Percentiles rank a stretch among this genome's conserved stretches.
phyloP scores from a whole-genome alignment of 2,888 invertebrate genomes.

The Polymixis lichenea region DNA sequence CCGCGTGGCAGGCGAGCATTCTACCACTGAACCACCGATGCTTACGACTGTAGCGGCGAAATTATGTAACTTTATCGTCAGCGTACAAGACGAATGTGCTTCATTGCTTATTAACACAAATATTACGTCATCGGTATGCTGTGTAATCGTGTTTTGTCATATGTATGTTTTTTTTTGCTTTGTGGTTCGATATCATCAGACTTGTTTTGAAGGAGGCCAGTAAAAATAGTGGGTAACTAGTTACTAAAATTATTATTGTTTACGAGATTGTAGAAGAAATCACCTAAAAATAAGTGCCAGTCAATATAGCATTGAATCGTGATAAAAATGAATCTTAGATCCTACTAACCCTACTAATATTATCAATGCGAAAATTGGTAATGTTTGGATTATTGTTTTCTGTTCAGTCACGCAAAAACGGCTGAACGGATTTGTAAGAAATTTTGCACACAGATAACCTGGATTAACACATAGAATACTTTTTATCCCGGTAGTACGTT shows the following conservation, averaged over 20 bases:
- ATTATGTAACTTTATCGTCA: not conserved
- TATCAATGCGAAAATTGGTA: no score
- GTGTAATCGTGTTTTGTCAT: not conserved
- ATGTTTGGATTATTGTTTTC: no score
- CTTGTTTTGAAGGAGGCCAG: not conserved
- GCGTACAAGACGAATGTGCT: not conserved
- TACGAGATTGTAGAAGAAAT: not conserved
- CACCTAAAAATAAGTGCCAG: not conserved
- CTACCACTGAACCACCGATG: conserved; percentile 91
- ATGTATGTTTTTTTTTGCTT: not conserved
- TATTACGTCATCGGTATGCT: conserved; percentile 22
- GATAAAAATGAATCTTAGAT: no score
- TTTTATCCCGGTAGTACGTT: no score
- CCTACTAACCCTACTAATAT: no score
- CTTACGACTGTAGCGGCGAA: conserved; percentile 23
- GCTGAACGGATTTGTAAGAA: no score
- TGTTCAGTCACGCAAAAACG: no score
- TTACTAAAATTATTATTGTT: not conserved
- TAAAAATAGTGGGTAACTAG: not conserved
- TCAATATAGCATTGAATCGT: no score
- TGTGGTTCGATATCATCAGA: not conserved
- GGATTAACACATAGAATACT: no score
- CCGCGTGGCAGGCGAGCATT: conserved; percentile 91
- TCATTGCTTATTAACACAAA: not conserved
- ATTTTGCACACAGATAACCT: no score